Conservation (phyloP, 2,888 invertebrate species). For the Chaitophorus viminalis region DNA sequence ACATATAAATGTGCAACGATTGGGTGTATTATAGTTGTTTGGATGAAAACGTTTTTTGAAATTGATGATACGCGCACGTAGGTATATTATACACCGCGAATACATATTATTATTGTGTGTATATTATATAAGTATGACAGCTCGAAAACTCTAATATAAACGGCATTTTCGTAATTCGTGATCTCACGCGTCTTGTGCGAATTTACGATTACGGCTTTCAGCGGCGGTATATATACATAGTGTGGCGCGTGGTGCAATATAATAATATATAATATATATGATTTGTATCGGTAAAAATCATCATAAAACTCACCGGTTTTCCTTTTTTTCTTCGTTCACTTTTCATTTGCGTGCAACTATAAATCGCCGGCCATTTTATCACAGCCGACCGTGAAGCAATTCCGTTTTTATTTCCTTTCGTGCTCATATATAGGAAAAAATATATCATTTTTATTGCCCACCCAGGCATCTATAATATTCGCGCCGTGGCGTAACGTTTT, state of each 20-base stretch:
- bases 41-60: conserved; percentile 6
- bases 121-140: background rate
- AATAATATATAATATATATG: conserved; percentile 1
- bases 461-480: conserved; percentile 34
- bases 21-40: background rate
- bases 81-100: no score
- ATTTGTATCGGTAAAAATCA: conserved; percentile 60
- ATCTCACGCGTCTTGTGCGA: conserved; percentile 19
- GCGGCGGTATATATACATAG: background rate
- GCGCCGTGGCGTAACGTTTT: conserved; percentile 46
- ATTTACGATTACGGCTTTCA: conserved; percentile 45
- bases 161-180: conserved; percentile 24
- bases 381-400: conserved; percentile 52
- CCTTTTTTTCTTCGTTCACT: conserved; percentile 30
- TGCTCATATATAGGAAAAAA: conserved; percentile 49
- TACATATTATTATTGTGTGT: background rate
- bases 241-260: background rate
- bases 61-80: background rate
- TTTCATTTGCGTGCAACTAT: conserved; percentile 41
- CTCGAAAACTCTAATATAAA: conserved; percentile 24
- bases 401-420: conserved; percentile 59
- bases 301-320: conserved; percentile 50
- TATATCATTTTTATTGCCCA: conserved; percentile 60
- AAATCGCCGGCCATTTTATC: conserved; percentile 26
- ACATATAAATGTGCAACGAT: no score